Evolutionary conservation across 2,797 vertebrate genomes (phyloP).

Genomic region (Lophotriccus pileatus): DNA sequence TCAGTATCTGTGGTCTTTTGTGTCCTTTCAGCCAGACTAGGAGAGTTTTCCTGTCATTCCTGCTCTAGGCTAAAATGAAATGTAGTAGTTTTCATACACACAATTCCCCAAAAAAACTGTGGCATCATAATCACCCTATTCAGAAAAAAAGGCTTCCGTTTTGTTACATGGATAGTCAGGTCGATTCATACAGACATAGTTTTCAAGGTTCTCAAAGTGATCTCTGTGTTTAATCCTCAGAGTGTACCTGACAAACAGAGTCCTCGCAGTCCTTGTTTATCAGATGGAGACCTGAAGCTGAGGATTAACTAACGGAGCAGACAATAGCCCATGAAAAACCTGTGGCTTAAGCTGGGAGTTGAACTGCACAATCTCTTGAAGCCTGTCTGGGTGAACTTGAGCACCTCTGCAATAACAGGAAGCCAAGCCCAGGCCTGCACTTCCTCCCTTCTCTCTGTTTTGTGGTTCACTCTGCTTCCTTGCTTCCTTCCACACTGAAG

Average conservation of each 20-base stretch:
- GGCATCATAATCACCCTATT: neutral
- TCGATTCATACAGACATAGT: accelerated
- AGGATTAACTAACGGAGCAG: neutral
- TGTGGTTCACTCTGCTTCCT: neutral
- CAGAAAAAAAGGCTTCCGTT: neutral
- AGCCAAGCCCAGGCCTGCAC: neutral
- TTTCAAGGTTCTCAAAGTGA: neutral
- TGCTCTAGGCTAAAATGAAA: neutral
- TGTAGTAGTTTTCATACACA: neutral
- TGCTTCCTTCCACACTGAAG: neutral
- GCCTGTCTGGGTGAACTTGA: neutral
- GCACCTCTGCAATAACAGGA: neutral
- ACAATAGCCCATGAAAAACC: neutral
- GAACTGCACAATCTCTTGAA: neutral
- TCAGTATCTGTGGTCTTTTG: neutral
- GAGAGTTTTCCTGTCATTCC: neutral
- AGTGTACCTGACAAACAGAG: neutral
- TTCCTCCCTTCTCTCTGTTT: neutral
- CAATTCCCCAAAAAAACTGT: neutral
- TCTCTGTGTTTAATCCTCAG: neutral
- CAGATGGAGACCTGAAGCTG: neutral
- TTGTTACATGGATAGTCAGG: neutral
- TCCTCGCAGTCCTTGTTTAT: neutral
- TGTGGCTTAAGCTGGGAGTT: neutral
- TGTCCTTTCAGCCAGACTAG: neutral